phyloP scores from a whole-genome alignment of 2,888 invertebrate genomes.

The Pandemis corylana region DNA sequence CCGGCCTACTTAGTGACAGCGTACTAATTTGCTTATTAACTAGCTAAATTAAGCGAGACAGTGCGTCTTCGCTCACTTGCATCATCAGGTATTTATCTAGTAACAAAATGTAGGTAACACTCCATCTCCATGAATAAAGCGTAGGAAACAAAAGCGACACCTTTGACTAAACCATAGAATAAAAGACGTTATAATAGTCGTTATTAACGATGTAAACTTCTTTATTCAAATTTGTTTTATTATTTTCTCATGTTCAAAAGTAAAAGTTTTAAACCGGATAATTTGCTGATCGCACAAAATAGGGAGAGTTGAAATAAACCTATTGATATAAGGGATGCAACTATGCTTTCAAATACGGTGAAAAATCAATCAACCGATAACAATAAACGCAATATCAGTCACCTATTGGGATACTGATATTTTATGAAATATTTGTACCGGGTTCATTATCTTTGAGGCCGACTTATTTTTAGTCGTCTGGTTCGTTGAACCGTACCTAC shows the following conservation, averaged over 20 bases:
- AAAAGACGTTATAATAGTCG: neutral
- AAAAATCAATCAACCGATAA: neutral
- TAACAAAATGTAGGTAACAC: neutral
- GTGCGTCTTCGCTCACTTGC: constrained; percentile 4
- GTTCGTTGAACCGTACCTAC: constrained; percentile 26
- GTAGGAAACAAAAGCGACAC: neutral
- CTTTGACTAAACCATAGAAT: neutral
- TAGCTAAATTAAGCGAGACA: neutral
- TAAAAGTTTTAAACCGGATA: no score
- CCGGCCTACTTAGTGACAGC: neutral
- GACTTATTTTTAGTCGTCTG: constrained; percentile 30
- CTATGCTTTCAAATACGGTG: constrained; percentile 1
- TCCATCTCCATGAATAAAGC: neutral
- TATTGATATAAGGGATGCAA: neutral
- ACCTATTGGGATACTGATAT: constrained; percentile 3
- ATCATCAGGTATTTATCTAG: neutral
- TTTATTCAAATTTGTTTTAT: no score
- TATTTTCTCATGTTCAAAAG: no score
- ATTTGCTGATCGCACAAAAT: no score
- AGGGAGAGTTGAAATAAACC: no score
- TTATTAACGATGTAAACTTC: no score
- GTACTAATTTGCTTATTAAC: neutral
- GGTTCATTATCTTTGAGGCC: constrained; percentile 1
- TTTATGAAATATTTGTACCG: constrained; percentile 20
- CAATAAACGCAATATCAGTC: neutral